phyloP scores from a whole-genome alignment of 2,888 invertebrate species.

The Drosophila pegasa region DNA sequence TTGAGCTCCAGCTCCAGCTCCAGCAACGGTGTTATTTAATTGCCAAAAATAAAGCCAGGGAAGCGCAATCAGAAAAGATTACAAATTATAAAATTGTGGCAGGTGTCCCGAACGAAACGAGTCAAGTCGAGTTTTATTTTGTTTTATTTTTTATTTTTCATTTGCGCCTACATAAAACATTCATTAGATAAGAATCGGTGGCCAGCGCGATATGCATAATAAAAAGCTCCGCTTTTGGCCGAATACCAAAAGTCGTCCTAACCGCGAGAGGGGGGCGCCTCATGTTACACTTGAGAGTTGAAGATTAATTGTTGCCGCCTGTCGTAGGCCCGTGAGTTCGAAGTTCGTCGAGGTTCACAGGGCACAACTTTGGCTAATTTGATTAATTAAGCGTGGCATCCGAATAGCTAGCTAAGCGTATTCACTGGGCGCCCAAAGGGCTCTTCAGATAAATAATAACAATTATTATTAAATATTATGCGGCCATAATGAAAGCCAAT shows the following conservation, averaged over 20 bases:
- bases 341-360: slow-evolving; percentile 36
- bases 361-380: slow-evolving; percentile 48
- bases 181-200: slow-evolving; percentile 46
- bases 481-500: slow-evolving; percentile 21
- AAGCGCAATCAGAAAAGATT: slow-evolving; percentile 28
- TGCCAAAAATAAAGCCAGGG: slow-evolving; percentile 31
- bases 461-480: slow-evolving; percentile 36
- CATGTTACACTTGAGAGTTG: slow-evolving; percentile 72
- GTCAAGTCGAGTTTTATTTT: neutral
- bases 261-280: slow-evolving; percentile 48
- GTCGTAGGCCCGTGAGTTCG: slow-evolving; percentile 35
- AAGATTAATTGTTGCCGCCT: slow-evolving; percentile 60
- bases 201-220: slow-evolving; percentile 39
- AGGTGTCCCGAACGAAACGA: slow-evolving; percentile 40
- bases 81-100: slow-evolving; percentile 44
- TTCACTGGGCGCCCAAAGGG: slow-evolving; percentile 45
- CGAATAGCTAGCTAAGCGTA: slow-evolving; percentile 16
- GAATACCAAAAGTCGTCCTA: slow-evolving; percentile 53
- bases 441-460: slow-evolving; percentile 32
- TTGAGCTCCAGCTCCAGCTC: slow-evolving; percentile 10
- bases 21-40: slow-evolving; percentile 46
- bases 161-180: slow-evolving; percentile 48
- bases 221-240: slow-evolving; percentile 11
- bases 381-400: slow-evolving; percentile 64
- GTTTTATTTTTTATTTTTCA: neutral